Base-by-base conservation (phyloP, 2,113 vertebrate species). In the Marcusenius ussheri region DNA sequence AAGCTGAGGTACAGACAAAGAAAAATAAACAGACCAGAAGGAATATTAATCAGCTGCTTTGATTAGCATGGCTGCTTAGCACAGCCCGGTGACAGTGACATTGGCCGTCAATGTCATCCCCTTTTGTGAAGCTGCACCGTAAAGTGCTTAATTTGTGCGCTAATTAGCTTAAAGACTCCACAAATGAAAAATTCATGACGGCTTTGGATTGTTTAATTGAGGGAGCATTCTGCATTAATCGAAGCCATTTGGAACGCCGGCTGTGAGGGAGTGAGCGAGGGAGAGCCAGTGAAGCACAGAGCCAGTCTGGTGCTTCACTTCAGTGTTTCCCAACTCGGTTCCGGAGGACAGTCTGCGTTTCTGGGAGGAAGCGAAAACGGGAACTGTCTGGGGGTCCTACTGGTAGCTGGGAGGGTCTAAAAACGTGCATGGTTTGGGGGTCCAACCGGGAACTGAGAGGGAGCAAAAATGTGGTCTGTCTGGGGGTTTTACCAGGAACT, bases 151-250 rank as follows among this genome's bases (percentile, higher is more conserved):
- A 96, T 97, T 97, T 97, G 95, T 95, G 95, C 94, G 95, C 93
- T 97, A 97, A 97, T 97, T 97, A 97, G 96, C 96, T 96, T 96
- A 97, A 97, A 96, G 96, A 96, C 95, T 96, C 95, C 94, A 95
- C 97, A 95, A 96, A 97, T 97, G 95, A 97, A 97, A 97, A 97
- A 97, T 97, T 97, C 97, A 97, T 97, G 96, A 97, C 96, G 95
- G 94, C 96, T 96, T 96, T 96, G 94, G 94, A 96, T 96, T 94
- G 95, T 94, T 96, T 97, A 97, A 97, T 97, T 96, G 96, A 96
- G 95, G 93, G 95, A 97, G 95, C 94, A 94, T 95, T 96, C 95
- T 96, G 96, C 95, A 97, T 97, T 97, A 97, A 97, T 97, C 95
- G 95, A 96, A 96, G 95, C 95, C 93, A 95, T 96, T 96, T 96